phyloP scores from a whole-genome alignment of 2,797 vertebrate species.

The Pygocentrus nattereri region DNA sequence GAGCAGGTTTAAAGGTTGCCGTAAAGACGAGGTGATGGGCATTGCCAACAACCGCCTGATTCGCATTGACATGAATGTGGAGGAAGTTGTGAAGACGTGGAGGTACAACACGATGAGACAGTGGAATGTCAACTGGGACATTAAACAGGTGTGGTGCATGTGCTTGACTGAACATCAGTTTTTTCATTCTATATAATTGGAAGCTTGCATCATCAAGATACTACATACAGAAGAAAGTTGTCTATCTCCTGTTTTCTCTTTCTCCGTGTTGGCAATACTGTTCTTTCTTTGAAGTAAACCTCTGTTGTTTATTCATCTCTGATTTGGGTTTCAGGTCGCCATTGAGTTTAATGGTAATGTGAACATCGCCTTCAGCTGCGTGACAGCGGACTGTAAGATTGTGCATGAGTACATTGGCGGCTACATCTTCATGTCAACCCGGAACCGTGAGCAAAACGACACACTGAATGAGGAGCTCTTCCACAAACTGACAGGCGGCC shows the following conservation, averaged over 20 bases:
- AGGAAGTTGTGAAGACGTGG: constrained; percentile 83
- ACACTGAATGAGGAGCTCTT: constrained; percentile 79
- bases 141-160: constrained; percentile 72
- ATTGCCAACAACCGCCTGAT: constrained; percentile 83
- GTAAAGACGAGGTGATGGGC: constrained; percentile 81
- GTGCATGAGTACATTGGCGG: constrained; percentile 84
- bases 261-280: background rate
- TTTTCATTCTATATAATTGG: background rate
- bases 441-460: constrained; percentile 71
- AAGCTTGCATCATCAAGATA: background rate
- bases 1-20: constrained; percentile 81
- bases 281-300: background rate
- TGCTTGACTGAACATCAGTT: background rate
- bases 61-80: constrained; percentile 77
- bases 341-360: constrained; percentile 85
- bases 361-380: constrained; percentile 83
- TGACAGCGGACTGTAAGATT: constrained; percentile 79
- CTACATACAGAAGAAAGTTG: background rate
- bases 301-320: background rate
- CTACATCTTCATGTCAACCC: constrained; percentile 84
- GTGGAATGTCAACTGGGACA: constrained; percentile 87
- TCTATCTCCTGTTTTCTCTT: too few relatives aligned
- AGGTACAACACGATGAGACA: constrained; percentile 85
- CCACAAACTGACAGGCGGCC: constrained; percentile 81
- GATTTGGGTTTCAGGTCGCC: constrained; percentile 73